Percentiles rank a stretch among this genome's conserved stretches.
These are phyloP conservation scores for Microctonus aethiopoides DNA, from an alignment of 2,888 invertebrate genomes.

Conservation along the genomic window DNA sequence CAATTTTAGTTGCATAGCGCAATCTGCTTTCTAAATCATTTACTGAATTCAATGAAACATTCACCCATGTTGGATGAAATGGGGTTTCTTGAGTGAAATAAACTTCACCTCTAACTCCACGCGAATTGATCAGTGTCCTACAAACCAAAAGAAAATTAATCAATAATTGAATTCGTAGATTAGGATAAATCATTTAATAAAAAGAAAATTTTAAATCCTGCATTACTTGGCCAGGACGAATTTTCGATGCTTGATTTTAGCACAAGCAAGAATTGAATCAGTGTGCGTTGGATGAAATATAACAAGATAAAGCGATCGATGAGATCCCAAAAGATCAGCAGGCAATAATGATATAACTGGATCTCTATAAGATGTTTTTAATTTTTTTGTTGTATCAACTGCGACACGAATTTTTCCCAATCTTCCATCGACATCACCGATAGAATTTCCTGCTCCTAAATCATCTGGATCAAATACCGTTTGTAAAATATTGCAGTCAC, in stretches of 20 bases:
- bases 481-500: slow-evolving; percentile 87
- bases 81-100: slow-evolving; percentile 83
- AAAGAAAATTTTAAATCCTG: background rate
- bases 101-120: slow-evolving; percentile 84
- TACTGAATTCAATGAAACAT: slow-evolving; percentile 76
- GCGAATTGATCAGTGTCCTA: slow-evolving; percentile 79
- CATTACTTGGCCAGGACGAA: slow-evolving; percentile 79
- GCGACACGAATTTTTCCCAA: slow-evolving; percentile 82
- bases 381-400: slow-evolving; percentile 70
- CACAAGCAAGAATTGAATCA: slow-evolving; percentile 84
- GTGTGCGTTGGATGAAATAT: slow-evolving; percentile 81
- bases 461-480: slow-evolving; percentile 86
- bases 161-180: background rate
- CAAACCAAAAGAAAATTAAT: background rate
- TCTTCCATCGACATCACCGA: slow-evolving; percentile 83
- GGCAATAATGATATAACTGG: slow-evolving; percentile 78
- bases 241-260: slow-evolving; percentile 78
- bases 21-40: slow-evolving; percentile 77
- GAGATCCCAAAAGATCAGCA: slow-evolving; percentile 79
- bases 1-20: slow-evolving; percentile 79
- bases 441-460: slow-evolving; percentile 74
- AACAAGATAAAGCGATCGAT: slow-evolving; percentile 83
- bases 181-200: background rate
- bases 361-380: slow-evolving; percentile 76
- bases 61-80: slow-evolving; percentile 85